Evolutionary conservation across 1,140 invertebrate species (phyloP).

Genomic region (Galendromus occidentalis): DNA sequence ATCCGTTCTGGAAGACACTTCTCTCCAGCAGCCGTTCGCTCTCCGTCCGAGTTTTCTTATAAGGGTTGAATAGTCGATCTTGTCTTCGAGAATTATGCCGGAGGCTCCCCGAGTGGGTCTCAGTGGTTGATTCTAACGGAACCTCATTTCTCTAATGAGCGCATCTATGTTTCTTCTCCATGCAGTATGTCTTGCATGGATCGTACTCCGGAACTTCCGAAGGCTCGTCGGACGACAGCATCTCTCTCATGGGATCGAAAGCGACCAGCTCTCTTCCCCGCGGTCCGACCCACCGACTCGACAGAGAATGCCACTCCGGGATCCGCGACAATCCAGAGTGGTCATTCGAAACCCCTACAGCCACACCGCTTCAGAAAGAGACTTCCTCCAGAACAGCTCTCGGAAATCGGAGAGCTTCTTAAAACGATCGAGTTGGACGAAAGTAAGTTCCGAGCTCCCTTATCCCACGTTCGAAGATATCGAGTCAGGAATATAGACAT

Average conservation of each 20-base stretch:
- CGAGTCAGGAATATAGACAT: too few relatives aligned
- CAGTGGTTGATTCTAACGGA: too few relatives aligned
- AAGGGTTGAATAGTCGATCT: too few relatives aligned
- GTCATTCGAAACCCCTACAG: not conserved
- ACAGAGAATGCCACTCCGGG: not conserved
- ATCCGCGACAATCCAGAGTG: not conserved
- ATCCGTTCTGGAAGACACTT: too few relatives aligned
- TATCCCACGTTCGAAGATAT: not conserved
- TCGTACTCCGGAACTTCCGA: not conserved
- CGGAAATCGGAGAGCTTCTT: not conserved
- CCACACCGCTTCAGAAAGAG: not conserved
- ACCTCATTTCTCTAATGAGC: too few relatives aligned
- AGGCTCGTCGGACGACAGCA: not conserved
- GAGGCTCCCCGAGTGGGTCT: too few relatives aligned
- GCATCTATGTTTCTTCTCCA: too few relatives aligned
- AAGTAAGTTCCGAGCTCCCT: not conserved
- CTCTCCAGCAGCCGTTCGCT: too few relatives aligned
- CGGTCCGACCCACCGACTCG: not conserved
- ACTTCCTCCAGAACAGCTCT: not conserved
- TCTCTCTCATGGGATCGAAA: not conserved
- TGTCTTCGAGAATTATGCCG: too few relatives aligned
- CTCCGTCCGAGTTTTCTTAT: too few relatives aligned
- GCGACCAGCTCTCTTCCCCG: not conserved
- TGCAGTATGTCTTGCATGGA: not conserved
- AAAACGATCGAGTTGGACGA: not conserved